Conservation (phyloP, 2,888 invertebrate genomes). For the Idaea straminata region DNA sequence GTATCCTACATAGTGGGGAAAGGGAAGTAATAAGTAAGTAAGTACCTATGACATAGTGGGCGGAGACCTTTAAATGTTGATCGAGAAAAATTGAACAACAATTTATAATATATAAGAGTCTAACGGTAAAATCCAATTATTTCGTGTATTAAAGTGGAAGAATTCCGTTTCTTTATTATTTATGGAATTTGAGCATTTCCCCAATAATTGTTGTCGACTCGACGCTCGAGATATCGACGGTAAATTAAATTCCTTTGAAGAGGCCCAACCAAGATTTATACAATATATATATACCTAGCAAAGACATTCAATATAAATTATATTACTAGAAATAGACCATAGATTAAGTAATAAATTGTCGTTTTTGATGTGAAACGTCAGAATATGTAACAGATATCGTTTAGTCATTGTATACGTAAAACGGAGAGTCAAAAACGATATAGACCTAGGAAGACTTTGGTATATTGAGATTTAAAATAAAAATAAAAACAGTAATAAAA, state of each 20-base stretch:
- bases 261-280: conserved; percentile 16
- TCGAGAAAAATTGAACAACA: not conserved
- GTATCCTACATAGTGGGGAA: too few species aligned
- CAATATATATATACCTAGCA: not conserved
- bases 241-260: conserved; percentile 42
- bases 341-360: too few species aligned
- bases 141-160: conserved; percentile 21
- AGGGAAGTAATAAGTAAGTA: too few species aligned
- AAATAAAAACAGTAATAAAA: too few species aligned
- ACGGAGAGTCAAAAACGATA: too few species aligned
- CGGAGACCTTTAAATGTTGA: not conserved
- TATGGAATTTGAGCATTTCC: conserved; percentile 39
- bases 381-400: too few species aligned
- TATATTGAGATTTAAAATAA: too few species aligned
- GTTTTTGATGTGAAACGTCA: too few species aligned
- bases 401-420: too few species aligned
- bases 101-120: not conserved
- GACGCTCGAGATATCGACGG: conserved; percentile 26
- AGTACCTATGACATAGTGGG: too few species aligned
- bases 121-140: conserved; percentile 41
- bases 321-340: too few species aligned
- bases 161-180: conserved; percentile 38
- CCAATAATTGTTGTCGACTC: conserved; percentile 47
- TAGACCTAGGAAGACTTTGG: too few species aligned
- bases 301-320: not conserved